These are phyloP conservation scores for Caenorhabditis briggsae DNA, from an alignment of 1,140 invertebrate genomes.

Conservation along the genomic window DNA sequence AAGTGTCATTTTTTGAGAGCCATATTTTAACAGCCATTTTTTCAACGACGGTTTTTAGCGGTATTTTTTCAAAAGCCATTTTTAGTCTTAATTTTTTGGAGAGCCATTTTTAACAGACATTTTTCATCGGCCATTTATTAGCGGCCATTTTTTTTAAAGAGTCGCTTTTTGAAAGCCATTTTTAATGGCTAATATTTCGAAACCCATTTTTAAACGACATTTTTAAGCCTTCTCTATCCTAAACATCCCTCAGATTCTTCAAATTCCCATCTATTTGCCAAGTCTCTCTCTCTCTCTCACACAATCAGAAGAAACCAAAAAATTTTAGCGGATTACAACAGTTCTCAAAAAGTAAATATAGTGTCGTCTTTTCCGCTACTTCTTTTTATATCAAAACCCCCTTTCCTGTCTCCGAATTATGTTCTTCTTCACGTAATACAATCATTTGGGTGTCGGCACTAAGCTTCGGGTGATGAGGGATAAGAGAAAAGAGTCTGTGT, in stretches of 20 bases:
- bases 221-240: neutral
- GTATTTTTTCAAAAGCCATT: no score
- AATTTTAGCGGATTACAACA: neutral
- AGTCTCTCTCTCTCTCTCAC: neutral
- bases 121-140: no score
- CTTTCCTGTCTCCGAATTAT: neutral
- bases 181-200: no score
- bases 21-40: no score
- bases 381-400: constrained; percentile 26
- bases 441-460: neutral
- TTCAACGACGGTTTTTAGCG: no score
- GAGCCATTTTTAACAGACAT: no score
- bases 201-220: no score
- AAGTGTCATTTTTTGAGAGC: no score
- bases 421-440: constrained; percentile 46
- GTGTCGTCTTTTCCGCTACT: neutral
- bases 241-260: neutral
- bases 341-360: constrained; percentile 26
- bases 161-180: no score
- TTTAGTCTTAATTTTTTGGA: no score
- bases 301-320: neutral
- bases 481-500: neutral
- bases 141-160: no score
- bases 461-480: neutral
- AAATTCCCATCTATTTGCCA: constrained; percentile 1